Percentiles rank a stretch among this genome's conserved stretches.
These are phyloP conservation scores for Lamellibrachia satsuma DNA, from an alignment of 2,888 invertebrate genomes.

Conservation along the genomic window DNA sequence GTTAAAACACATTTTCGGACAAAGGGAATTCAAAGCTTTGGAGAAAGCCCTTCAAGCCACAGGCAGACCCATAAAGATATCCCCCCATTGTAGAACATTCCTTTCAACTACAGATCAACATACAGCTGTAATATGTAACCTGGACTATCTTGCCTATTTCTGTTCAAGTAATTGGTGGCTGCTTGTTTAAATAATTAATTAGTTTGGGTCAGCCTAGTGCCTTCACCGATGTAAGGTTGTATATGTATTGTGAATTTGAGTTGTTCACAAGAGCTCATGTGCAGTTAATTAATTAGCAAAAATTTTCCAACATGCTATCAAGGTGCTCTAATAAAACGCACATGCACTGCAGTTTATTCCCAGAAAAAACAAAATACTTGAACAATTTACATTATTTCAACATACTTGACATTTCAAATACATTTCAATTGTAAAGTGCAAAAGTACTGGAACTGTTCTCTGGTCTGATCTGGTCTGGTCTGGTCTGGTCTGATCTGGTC, in stretches of 20 bases:
- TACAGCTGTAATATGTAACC: background rate
- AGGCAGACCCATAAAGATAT: no score
- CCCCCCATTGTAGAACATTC: background rate
- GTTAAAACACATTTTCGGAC: background rate
- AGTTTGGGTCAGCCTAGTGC: background rate
- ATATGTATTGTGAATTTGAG: background rate
- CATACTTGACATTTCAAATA: background rate
- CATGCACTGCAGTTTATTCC: background rate
- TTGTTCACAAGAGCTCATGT: background rate
- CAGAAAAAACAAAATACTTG: background rate
- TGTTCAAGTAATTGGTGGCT: background rate
- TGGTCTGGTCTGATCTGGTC: background rate
- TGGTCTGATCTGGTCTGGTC: background rate
- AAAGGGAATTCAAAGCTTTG: background rate
- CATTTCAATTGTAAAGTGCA: background rate
- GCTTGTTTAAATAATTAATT: conserved; percentile 17
- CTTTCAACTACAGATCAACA: background rate
- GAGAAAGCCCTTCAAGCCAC: background rate
- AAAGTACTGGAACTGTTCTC: no score
- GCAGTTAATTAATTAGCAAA: background rate
- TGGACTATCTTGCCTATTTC: background rate
- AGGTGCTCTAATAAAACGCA: background rate
- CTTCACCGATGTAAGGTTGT: background rate
- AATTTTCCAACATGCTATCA: background rate
- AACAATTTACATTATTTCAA: background rate